Percentiles rank a stretch among this genome's conserved stretches.
These are phyloP conservation scores for Lacerta viridis DNA, from an alignment of 2,797 vertebrate genomes.

Conservation along the genomic window DNA sequence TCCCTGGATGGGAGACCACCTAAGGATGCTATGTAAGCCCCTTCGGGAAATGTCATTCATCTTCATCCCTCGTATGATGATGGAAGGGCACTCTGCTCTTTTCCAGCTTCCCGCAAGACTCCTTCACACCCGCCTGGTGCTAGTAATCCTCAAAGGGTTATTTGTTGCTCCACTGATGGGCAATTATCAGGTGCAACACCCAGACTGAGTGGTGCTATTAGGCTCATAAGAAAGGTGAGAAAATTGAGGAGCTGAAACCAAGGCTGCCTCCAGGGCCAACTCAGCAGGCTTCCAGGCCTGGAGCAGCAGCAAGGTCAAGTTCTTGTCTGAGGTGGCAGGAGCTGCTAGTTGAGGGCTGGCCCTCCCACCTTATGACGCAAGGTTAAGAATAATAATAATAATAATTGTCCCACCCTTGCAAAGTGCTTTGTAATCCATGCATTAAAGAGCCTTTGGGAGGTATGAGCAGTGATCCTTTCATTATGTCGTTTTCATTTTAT, in stretches of 20 bases:
- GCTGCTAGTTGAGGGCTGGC: neutral
- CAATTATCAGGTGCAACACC: neutral
- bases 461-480: neutral
- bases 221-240: neutral
- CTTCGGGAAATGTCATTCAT: neutral
- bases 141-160: neutral
- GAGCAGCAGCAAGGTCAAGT: neutral
- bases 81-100: too few relatives aligned
- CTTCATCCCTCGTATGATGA: neutral
- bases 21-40: too few relatives aligned
- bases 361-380: neutral
- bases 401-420: neutral
- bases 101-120: neutral
- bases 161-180: neutral
- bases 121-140: neutral
- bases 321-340: too few relatives aligned
- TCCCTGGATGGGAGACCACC: too few relatives aligned
- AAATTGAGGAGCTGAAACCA: neutral
- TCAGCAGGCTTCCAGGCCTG: neutral
- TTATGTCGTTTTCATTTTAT: neutral
- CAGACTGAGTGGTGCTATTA: neutral
- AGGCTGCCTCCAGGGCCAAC: neutral
- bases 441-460: neutral
- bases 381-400: neutral
- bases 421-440: slow-evolving; percentile 10